Evolutionary conservation across 2,113 vertebrate species (phyloP), one percentile per base, ranked within the genome.

Genomic region (Oriolus oriolus): DNA sequence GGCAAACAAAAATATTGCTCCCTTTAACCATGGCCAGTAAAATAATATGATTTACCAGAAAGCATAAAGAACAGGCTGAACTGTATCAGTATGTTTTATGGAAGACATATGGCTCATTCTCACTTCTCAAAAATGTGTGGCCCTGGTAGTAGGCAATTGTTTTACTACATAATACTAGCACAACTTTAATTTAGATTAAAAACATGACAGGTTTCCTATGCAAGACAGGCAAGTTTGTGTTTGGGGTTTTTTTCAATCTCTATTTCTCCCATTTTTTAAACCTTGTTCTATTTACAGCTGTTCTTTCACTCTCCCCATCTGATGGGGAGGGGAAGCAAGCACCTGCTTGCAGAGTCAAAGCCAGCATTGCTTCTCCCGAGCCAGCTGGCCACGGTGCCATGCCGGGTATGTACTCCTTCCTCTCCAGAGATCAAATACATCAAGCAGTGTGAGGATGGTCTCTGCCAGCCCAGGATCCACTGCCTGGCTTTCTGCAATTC

Each of bases 301-400:
- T 97, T 96, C 80, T 81, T 92, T 95, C 60, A 52, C 24, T 82
- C 93, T 91, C 69, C 47, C 61, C 89, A 83, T 95, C 66, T 89
- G 91, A 97, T 45, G 77, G 77, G 92, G 94, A 95, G 89, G 92
- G 94, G 81, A 93, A 83, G 53, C 61, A 81, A 90, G 80, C 96
- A 97, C 96, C 96, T 97, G 96, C 96, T 95, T 80, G 50, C 78
- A 45, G 24, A 89, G 81, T 94, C 84, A 95, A 96, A 97, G 96
- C 95, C 96, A 91, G 81, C 81, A 87, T 87, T 96, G 87, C 96
- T 96, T 68, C 91, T 92, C 63, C 89, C 57, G 84, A 93, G 95
- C 95, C 96, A 97, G 95, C 96, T 97, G 96, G 94, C 96, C 91
- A 77, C 45, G 5, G 63, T 82, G 89, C 95, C 95, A 85, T 52